Conservation (phyloP, 1,140 invertebrate species). For the Gonatopus flavifemur region DNA sequence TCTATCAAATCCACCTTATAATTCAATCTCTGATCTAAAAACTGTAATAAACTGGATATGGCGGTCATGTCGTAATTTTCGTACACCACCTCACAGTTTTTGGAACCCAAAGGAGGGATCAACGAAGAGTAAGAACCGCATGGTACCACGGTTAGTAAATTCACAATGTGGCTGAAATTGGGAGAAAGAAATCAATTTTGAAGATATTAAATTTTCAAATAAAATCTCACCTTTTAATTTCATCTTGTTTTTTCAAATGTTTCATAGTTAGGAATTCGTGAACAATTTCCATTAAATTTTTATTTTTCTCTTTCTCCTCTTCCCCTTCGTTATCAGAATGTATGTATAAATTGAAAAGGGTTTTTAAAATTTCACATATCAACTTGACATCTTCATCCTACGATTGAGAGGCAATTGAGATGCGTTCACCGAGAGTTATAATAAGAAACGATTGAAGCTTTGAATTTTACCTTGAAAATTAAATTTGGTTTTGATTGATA, state of each 20-base stretch:
- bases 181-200: conserved; percentile 12
- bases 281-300: conserved; percentile 73
- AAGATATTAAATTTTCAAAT: conserved; percentile 44
- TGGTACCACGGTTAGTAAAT: conserved; percentile 48
- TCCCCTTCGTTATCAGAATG: conserved; percentile 58
- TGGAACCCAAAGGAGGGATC: conserved; percentile 12
- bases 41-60: conserved; percentile 61
- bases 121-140: conserved; percentile 35
- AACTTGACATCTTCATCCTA: conserved; percentile 71
- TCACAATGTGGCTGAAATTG: conserved; percentile 43
- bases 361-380: conserved; percentile 83
- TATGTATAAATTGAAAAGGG: conserved; percentile 80
- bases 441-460: background rate
- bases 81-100: conserved; percentile 25
- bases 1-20: conserved; percentile 32
- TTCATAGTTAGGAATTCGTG: conserved; percentile 70
- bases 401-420: too few relatives aligned
- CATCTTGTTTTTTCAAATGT: conserved; percentile 66
- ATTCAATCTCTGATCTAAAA: conserved; percentile 62
- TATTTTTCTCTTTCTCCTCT: conserved; percentile 73
- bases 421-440: too few relatives aligned
- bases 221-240: conserved; percentile 69
- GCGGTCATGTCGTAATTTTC: conserved; percentile 61
- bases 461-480: conserved; percentile 18
- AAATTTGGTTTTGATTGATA: conserved; percentile 35